A percentile compares a stretch with the other conserved stretches of the same genome.
Conservation (phyloP, 1,140 invertebrate species). For the Pomacea maculata region DNA sequence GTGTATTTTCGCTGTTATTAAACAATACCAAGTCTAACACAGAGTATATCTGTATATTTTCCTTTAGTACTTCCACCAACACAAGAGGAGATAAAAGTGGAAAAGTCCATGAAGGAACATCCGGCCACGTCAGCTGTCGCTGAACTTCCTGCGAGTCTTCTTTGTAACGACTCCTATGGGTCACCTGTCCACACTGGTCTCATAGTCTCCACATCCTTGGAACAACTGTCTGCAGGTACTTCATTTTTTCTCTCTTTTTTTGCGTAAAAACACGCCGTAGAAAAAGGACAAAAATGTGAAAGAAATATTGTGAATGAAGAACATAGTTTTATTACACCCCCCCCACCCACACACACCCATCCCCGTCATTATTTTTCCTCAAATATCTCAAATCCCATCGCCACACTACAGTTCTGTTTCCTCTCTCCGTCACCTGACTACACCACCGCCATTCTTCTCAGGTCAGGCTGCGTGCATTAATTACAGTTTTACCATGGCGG, state of each 20-base stretch:
- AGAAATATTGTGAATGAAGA: not conserved
- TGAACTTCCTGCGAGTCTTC: not conserved
- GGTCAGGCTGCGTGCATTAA: too few species aligned
- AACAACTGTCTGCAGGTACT: not conserved
- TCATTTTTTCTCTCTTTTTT: not conserved
- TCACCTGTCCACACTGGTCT: not conserved
- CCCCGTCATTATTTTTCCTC: too few species aligned
- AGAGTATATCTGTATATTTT: too few species aligned
- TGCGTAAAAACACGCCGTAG: not conserved
- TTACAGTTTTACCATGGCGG: too few species aligned
- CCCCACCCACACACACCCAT: too few species aligned
- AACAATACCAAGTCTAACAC: not conserved
- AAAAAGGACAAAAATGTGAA: not conserved
- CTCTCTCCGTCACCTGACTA: too few species aligned
- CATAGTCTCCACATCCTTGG: not conserved
- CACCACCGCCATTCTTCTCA: too few species aligned
- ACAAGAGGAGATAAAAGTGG: not conserved
- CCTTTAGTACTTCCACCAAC: not conserved
- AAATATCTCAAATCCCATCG: too few species aligned
- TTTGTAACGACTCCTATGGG: conserved; percentile 1
- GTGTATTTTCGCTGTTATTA: too few species aligned
- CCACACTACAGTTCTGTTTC: too few species aligned
- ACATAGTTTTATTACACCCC: too few species aligned
- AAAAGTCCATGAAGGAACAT: not conserved
- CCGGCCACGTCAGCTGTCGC: not conserved